phyloP scores from a whole-genome alignment of 2,888 invertebrate genomes.

The Eilema caniola region DNA sequence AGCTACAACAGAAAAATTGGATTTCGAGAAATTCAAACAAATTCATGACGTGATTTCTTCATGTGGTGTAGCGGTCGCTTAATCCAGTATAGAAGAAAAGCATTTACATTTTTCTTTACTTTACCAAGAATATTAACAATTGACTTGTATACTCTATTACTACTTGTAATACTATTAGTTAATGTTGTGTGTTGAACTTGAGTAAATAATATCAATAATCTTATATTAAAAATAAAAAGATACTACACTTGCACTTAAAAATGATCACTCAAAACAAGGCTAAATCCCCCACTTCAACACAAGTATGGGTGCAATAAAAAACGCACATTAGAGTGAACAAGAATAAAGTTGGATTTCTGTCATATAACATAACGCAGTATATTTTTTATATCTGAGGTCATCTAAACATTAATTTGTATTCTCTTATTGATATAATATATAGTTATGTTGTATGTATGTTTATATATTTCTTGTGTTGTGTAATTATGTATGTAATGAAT shows the following conservation, averaged over 20 bases:
- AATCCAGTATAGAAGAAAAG: neutral
- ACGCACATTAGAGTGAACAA: no score
- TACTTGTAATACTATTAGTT: neutral
- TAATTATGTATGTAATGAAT: no score
- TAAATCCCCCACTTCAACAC: no score
- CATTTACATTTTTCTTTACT: no score
- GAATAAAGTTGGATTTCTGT: neutral
- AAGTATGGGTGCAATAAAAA: no score
- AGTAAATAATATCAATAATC: neutral
- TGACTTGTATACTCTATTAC: neutral
- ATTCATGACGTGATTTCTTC: slow-evolving; percentile 75
- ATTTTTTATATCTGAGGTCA: no score
- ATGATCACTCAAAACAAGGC: neutral
- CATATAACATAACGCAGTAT: neutral
- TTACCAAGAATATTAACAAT: neutral
- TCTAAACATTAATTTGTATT: no score
- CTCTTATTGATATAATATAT: no score
- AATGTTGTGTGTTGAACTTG: neutral
- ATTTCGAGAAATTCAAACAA: slow-evolving; percentile 79
- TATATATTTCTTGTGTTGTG: no score
- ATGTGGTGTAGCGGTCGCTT: slow-evolving; percentile 64
- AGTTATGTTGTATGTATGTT: no score
- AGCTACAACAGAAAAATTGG: slow-evolving; percentile 75
- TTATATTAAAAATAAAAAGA: neutral
- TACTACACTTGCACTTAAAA: neutral